phyloP scores from a whole-genome alignment of 2,888 invertebrate species.

The Esperia sulphurella region DNA sequence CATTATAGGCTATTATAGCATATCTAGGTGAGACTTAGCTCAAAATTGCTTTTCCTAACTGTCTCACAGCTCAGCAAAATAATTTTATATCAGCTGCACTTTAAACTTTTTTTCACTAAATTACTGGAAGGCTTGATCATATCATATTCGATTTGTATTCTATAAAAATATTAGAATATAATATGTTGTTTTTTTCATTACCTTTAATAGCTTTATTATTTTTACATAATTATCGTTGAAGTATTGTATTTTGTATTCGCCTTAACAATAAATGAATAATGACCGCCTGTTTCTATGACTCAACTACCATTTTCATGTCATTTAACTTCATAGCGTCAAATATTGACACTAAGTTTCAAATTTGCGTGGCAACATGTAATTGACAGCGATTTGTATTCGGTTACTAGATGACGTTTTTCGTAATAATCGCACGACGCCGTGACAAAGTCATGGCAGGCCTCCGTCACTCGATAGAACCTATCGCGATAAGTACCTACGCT shows the following conservation, averaged over 20 bases:
- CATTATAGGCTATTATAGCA: not conserved
- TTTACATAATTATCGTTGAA: conserved; percentile 67
- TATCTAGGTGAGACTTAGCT: conserved; percentile 17
- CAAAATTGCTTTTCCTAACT: conserved; percentile 45
- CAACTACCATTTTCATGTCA: too few relatives aligned
- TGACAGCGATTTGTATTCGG: too few relatives aligned
- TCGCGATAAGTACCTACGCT: too few relatives aligned
- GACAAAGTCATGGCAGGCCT: conserved; percentile 49
- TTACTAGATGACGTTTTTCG: conserved; percentile 33
- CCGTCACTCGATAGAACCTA: too few relatives aligned
- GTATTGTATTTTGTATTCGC: conserved; percentile 61
- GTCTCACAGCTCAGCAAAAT: conserved; percentile 70
- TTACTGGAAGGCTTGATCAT: conserved; percentile 79
- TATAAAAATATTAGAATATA: conserved; percentile 79
- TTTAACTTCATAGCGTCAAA: too few relatives aligned
- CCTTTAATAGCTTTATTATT: conserved; percentile 44
- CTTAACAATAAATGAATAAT: conserved; percentile 47
- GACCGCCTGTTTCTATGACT: conserved; percentile 28
- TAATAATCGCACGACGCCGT: conserved; percentile 27
- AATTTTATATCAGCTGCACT: conserved; percentile 63
- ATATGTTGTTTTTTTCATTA: conserved; percentile 54
- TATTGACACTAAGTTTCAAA: too few relatives aligned
- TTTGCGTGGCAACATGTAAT: too few relatives aligned
- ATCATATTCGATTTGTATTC: conserved; percentile 72
- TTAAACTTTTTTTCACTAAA: conserved; percentile 62